phyloP scores from a whole-genome alignment of 2,797 vertebrate genomes.

The Eptatretus atami region DNA sequence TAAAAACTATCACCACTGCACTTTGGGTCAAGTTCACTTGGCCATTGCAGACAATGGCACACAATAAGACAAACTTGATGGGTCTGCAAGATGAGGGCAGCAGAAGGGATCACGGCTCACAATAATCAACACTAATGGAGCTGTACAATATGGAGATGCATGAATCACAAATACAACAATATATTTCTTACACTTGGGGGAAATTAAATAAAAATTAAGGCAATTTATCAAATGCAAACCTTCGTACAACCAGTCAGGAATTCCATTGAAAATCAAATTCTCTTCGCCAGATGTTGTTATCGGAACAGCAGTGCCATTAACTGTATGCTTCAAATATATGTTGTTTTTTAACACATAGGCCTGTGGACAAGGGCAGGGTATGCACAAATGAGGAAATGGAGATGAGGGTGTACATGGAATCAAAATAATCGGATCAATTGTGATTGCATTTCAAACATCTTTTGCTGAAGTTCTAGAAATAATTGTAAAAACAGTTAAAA shows the following conservation, averaged over 20 bases:
- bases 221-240: conserved; percentile 18
- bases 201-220: conserved; percentile 8
- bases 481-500: too few relatives aligned
- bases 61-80: too few relatives aligned
- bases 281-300: conserved; percentile 41
- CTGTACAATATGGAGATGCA: too few relatives aligned
- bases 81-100: too few relatives aligned
- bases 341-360: conserved; percentile 51
- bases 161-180: background rate
- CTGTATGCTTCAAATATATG: conserved; percentile 31
- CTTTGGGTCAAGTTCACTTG: too few relatives aligned
- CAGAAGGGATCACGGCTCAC: too few relatives aligned
- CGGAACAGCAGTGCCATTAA: conserved; percentile 22
- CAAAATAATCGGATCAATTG: too few relatives aligned
- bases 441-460: too few relatives aligned
- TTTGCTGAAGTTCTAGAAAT: too few relatives aligned
- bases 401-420: background rate
- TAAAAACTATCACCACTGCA: too few relatives aligned
- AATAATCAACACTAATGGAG: too few relatives aligned
- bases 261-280: conserved; percentile 56
- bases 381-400: background rate
- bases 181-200: background rate
- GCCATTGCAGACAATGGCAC: too few relatives aligned
- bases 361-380: conserved; percentile 15
- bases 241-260: conserved; percentile 91